Evolutionary conservation across 1,140 invertebrate species (phyloP), one percentile per base, ranked within the genome.

Genomic region (Drosophila kikkawai): DNA sequence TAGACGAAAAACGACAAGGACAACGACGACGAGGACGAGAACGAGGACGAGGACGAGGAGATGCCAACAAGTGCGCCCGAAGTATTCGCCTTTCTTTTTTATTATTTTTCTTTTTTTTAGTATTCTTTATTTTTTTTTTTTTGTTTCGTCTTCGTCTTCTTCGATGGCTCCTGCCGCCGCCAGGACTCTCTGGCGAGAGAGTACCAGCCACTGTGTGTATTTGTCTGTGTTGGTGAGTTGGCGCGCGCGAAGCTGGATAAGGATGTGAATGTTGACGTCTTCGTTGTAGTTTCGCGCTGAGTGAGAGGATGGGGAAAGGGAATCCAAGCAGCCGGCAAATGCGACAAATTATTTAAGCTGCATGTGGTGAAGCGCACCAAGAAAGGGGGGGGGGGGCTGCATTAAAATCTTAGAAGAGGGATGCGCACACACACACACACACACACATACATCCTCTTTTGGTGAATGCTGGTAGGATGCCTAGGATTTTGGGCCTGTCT

Each of bases 41-140:
- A 70, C 66, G 41, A 50, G 50, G 63, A 71, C 48, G 57, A 64
- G 50, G 63, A 71, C 48, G 57, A 64, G 34, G 48, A 81, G 84
- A 88, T 88, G 85, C 84, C 84, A 88, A 88, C 84, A 88, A 88
- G 84, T 88, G 84, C 84, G 81, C 66, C 82, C 75, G 59, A 67
- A 77, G 83, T 76, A 75, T 70, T 75, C 19, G 44, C 45, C 45
- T 64, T 63, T 47, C 58, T 76, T 71, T 67, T 73, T 37, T 48
- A 8, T 7, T 22, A 13, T 19, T 12, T 45, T 39, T 7, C 44
- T 36, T 42, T 69, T 69, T 58, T 73, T 39, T 36, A 42, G 22
- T 55, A 39, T 48, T 75, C 55, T 67, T 73, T 37, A 29, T 60
- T 59, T 42, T 50, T 68, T 68, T 65, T 75, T 19, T 34, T 12